phyloP scores from a whole-genome alignment of 2,113 vertebrate genomes.

The Noturus placidus region DNA sequence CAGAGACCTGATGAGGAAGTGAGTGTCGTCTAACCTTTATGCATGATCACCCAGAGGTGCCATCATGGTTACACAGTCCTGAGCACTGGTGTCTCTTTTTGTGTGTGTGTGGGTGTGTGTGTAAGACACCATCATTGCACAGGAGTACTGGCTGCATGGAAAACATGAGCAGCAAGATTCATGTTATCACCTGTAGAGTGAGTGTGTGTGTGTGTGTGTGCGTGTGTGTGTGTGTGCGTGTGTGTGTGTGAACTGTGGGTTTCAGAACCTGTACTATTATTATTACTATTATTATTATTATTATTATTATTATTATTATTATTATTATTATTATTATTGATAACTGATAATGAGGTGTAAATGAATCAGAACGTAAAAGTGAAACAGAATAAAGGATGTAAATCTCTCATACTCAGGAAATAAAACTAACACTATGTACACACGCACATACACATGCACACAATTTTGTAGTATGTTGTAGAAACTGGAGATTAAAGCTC shows the following conservation, averaged over 20 bases:
- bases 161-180: too few species aligned
- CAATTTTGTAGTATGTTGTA: too few species aligned
- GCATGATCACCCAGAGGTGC: constrained; percentile 13
- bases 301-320: neutral
- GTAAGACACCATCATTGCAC: too few species aligned
- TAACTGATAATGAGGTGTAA: neutral
- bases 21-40: neutral
- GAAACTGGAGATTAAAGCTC: neutral
- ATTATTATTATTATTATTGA: neutral
- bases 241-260: too few species aligned
- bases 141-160: too few species aligned
- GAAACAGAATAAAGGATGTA: neutral
- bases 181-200: too few species aligned
- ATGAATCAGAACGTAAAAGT: neutral
- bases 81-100: neutral
- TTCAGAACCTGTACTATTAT: too few species aligned
- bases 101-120: neutral
- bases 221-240: too few species aligned
- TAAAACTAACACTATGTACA: neutral
- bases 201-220: too few species aligned
- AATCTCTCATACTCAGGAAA: neutral
- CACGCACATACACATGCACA: neutral
- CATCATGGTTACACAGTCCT: neutral
- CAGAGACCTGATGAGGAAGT: neutral
- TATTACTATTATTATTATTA: neutral